Conservation (phyloP, 2,113 vertebrate genomes). For the Cynoglossus semilaevis region DNA sequence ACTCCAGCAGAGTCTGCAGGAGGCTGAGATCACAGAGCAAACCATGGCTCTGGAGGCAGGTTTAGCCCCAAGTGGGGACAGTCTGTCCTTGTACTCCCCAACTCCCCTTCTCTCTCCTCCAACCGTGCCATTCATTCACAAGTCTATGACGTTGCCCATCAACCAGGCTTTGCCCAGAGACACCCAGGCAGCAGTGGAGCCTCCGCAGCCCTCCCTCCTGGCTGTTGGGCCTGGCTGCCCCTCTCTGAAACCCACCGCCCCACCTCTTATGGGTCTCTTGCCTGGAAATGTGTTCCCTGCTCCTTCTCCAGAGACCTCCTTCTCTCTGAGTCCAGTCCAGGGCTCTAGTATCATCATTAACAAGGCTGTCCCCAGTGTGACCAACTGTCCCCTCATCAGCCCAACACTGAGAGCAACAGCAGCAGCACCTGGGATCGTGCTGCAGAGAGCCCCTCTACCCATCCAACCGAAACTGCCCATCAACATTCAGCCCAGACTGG, state of each 20-base stretch:
- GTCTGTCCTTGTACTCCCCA: conserved; percentile 67
- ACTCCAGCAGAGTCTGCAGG: conserved; percentile 80
- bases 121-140: conserved; percentile 59
- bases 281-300: conserved; percentile 77
- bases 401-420: conserved; percentile 58
- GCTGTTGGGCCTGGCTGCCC: conserved; percentile 78
- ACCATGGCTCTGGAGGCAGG: conserved; percentile 78
- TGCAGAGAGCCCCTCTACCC: conserved; percentile 68
- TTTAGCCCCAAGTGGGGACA: conserved; percentile 62
- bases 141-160: conserved; percentile 65
- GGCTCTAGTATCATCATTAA: conserved; percentile 75
- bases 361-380: conserved; percentile 65
- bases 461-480: conserved; percentile 81
- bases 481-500: conserved; percentile 78
- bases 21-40: conserved; percentile 81
- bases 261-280: conserved; percentile 77
- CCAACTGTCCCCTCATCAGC: conserved; percentile 59
- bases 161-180: conserved; percentile 65
- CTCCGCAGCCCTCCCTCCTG: conserved; percentile 78
- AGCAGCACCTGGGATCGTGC: conserved; percentile 59
- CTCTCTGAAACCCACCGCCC: conserved; percentile 73
- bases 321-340: conserved; percentile 73
- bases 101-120: conserved; percentile 63
- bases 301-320: conserved; percentile 68
- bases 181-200: conserved; percentile 78